phyloP scores from a whole-genome alignment of 2,888 invertebrate genomes.

The Ariolimax columbianus region DNA sequence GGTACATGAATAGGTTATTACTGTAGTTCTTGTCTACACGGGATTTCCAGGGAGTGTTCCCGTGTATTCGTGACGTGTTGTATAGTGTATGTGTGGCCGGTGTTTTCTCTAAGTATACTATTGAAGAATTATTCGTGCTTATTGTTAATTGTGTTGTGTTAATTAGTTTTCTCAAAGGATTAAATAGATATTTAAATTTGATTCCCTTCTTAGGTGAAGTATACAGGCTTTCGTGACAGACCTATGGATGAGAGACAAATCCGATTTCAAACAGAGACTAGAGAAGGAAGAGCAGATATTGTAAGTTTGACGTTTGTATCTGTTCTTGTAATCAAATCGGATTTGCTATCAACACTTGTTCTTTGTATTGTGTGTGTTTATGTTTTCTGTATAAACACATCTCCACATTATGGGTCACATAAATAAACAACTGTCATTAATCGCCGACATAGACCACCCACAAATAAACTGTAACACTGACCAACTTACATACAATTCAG shows the following conservation, averaged over 20 bases:
- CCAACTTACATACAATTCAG: too few relatives aligned
- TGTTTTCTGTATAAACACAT: not conserved
- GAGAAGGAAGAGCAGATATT: constrained; percentile 96
- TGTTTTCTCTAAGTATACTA: not conserved
- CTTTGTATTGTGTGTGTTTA: not conserved
- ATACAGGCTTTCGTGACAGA: constrained; percentile 95
- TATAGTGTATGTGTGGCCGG: not conserved
- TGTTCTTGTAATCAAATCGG: not conserved
- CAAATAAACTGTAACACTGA: too few relatives aligned
- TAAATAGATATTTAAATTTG: not conserved
- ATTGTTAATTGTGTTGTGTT: not conserved
- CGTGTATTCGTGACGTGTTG: not conserved
- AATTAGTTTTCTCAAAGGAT: not conserved
- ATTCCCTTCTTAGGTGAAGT: constrained; percentile 86
- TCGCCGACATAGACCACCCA: too few relatives aligned
- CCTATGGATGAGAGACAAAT: constrained; percentile 95
- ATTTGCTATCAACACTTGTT: too few relatives aligned
- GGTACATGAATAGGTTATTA: not conserved
- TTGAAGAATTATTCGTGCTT: not conserved
- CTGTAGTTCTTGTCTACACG: not conserved
- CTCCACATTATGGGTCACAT: not conserved
- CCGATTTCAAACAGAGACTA: constrained; percentile 94
- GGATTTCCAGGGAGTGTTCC: constrained; percentile 37
- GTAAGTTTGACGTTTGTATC: constrained; percentile 78
- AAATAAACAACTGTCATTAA: too few relatives aligned